Evolutionary conservation across 2,113 vertebrate genomes (phyloP).

Genomic region (Micronycteris hirsuta): DNA sequence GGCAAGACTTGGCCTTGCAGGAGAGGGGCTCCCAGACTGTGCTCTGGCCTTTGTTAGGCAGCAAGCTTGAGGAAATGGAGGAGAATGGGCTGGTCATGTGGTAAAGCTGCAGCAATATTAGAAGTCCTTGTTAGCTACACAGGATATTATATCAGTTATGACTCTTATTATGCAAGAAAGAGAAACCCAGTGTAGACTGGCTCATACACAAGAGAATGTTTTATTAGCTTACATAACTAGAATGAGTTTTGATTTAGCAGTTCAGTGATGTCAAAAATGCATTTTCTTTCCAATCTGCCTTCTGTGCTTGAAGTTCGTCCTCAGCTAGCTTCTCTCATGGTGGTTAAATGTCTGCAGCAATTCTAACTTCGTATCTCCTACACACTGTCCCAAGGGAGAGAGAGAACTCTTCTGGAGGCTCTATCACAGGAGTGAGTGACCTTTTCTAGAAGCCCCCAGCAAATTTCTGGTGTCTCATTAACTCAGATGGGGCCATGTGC

Average conservation of each 20-base stretch:
- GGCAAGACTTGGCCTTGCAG: not conserved
- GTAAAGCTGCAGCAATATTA: not conserved
- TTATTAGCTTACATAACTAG: not conserved
- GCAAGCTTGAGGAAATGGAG: not conserved
- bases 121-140: not conserved
- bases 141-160: not conserved
- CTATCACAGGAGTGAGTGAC: not conserved
- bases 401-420: not conserved
- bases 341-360: not conserved
- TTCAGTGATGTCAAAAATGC: not conserved
- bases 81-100: not conserved
- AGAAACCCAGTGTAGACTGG: not conserved
- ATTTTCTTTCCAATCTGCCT: not conserved
- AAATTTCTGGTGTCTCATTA: not conserved
- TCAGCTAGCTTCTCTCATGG: not conserved
- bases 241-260: not conserved
- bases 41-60: not conserved
- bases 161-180: not conserved
- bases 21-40: not conserved
- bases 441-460: not conserved
- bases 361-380: not conserved
- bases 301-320: not conserved
- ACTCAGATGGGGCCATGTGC: not conserved
- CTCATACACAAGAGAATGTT: not conserved
- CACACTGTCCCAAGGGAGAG: not conserved